phyloP scores from a whole-genome alignment of 2,797 vertebrate genomes.

The Onychomys arenicola region DNA sequence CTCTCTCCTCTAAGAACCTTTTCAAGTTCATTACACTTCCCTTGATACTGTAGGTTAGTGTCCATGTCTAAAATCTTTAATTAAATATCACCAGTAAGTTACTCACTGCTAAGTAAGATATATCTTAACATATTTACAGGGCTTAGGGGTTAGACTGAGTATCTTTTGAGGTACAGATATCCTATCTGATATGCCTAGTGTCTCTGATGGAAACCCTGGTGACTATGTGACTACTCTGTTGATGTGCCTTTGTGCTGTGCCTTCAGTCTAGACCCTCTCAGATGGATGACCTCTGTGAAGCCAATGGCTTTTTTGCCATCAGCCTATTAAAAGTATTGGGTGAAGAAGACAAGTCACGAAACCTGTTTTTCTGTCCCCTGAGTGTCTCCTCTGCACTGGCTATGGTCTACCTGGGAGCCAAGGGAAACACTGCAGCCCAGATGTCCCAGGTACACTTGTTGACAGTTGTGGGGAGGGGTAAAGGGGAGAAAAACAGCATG shows the following conservation, averaged over 20 bases:
- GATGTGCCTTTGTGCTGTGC: neutral
- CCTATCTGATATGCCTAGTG: too few relatives aligned
- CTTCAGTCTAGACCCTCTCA: neutral
- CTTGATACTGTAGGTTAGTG: neutral
- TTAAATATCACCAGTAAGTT: neutral
- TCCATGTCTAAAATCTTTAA: neutral
- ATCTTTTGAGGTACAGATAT: neutral
- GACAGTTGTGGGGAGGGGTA: neutral
- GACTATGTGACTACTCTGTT: neutral
- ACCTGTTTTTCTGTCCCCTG: constrained; percentile 92
- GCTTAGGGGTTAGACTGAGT: accelerated
- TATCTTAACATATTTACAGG: neutral
- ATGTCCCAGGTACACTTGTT: constrained; percentile 90
- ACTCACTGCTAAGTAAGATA: neutral
- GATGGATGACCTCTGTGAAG: constrained; percentile 85
- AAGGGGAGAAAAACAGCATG: accelerated
- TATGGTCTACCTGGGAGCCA: constrained; percentile 92
- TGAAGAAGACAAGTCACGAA: constrained; percentile 79
- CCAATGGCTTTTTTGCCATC: constrained; percentile 87
- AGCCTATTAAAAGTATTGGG: constrained; percentile 88
- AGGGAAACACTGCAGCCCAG: constrained; percentile 90
- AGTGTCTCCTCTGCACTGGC: constrained; percentile 93
- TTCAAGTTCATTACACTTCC: neutral
- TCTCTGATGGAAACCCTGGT: accelerated
- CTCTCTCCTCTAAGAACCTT: neutral